A percentile compares a stretch with the other conserved stretches of the same genome.
Evolutionary conservation across 2,113 vertebrate genomes (phyloP).

Genomic region (Lepus timidus): DNA sequence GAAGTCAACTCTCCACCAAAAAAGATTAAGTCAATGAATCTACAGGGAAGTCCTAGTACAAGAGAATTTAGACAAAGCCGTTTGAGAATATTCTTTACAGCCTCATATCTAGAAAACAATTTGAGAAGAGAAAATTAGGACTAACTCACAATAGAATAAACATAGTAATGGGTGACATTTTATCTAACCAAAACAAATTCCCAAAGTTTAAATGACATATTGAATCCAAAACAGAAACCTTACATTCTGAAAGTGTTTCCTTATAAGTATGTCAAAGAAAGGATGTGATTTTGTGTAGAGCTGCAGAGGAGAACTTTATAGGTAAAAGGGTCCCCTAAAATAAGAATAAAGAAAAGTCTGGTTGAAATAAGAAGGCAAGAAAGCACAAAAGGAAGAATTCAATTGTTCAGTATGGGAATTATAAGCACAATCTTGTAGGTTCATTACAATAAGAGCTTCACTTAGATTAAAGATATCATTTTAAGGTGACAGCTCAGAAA

Average conservation of each 20-base stretch:
- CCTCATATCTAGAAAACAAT: background rate
- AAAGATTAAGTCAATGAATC: background rate
- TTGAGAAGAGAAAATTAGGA: background rate
- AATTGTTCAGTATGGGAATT: background rate
- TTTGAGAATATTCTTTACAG: background rate
- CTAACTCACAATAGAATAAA: background rate
- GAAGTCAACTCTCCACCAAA: background rate
- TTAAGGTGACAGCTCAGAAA: background rate
- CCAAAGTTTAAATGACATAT: constrained; percentile 1
- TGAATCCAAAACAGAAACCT: background rate
- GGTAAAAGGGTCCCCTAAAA: background rate
- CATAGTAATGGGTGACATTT: background rate
- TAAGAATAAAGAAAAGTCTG: background rate
- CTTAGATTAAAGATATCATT: background rate
- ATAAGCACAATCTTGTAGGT: background rate
- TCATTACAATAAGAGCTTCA: background rate
- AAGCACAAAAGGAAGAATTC: background rate
- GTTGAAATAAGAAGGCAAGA: background rate
- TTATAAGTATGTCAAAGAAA: background rate
- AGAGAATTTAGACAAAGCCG: background rate
- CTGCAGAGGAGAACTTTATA: background rate
- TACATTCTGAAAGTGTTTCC: background rate
- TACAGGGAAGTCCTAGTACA: background rate
- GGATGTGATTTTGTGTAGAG: background rate
- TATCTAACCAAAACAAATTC: background rate